Base-by-base conservation (phyloP, 2,797 vertebrate genomes). In the Coregonus ussuriensis region DNA sequence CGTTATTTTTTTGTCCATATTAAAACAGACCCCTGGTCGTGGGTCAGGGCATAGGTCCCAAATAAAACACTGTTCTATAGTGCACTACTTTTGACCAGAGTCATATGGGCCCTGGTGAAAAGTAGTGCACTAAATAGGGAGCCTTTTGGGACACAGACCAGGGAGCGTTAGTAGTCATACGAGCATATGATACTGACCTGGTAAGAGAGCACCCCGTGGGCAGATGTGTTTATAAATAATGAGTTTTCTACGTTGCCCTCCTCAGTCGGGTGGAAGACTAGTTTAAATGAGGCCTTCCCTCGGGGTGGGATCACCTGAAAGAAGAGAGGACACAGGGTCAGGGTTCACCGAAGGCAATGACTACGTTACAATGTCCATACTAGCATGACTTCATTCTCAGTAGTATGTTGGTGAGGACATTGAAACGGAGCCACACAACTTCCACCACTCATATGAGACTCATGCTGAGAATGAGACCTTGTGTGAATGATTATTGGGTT, bases 161-260 rank as follows among this genome's bases (percentile, higher is more conserved):
- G 7, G 6, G 41, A 41, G 18, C 4, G 6, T 21, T n/a, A 18
- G 1, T n/a, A 59, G 3, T 59, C 59, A 59, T 21, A n/a, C 21
- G 56, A 6, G 21, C 6, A 0, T 29, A 63, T 29, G 6, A 63
- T 25, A 92, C 92, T 94, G 83, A 98, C 98, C 93, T 97, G 97
- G 93, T 97, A 99, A 75, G 96, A 96, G 88, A 98, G 91, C 79
- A 98, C 88, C 89, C 98, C 98, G 69, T 98, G 93, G 83, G 95
- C 95, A 72, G 98, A 98, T 88, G 97, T 98, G 95, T 99, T 99
- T 96, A 99, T 97, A 98, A 98, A 99, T 97, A 99, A 96, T 83
- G 96, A 96, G 88, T 96, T 97, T 95, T 98, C 97, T 91, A 97
- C 91, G 91, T 85, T 97, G 93, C 97, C 98, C 93, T 97, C 96